Base-by-base conservation (phyloP, 2,113 vertebrate genomes). In the Grammomys dolichurus region DNA sequence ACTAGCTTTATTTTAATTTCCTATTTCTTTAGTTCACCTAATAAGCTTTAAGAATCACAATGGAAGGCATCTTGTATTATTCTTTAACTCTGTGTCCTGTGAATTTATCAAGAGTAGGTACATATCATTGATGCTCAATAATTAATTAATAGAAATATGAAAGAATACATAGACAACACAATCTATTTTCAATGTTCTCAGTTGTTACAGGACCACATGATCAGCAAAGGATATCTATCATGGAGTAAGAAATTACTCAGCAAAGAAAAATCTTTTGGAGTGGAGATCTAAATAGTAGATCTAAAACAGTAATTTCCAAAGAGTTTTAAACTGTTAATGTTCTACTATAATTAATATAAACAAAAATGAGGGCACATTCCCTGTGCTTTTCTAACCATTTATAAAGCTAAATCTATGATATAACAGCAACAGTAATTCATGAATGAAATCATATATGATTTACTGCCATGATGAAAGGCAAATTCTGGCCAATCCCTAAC, bases 241-340 rank as follows among this genome's bases (percentile, higher is more conserved):
- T 60, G 20, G 43, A 20, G 31, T 67, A 87, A 88, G 17, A 14
- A 84, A 86, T 16, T 46, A 86, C 87, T 78, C 26, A 73, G 36
- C 40, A 90, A 20, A 96, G 90, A 93, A 56, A 58, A 82, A 67
- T 56, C 58, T 70, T 88, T 33, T 80, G 60, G 11, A 91, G 81
- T 94, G 19, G 54, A 93, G 76, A 91, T 69, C 58, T 95, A 92
- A 93, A 87, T 16, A 73, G 7, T 81, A 40, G 91, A 91, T 77
- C 40, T 72, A 93, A 88, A 51, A 26, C 48, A 87, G 1, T 63
- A 77, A 65, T 85, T 87, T 80, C 51, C 14, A 60, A 60, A 92
- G 5, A 89, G 17, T 26, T 51, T 91, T 95, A 86, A 73, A 46
- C 17, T 69, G 36, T 7, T 93, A 31, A 36, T 56, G 31, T 84